Base-by-base conservation (phyloP, 2,113 vertebrate genomes). In the Malurus cyaneus region DNA sequence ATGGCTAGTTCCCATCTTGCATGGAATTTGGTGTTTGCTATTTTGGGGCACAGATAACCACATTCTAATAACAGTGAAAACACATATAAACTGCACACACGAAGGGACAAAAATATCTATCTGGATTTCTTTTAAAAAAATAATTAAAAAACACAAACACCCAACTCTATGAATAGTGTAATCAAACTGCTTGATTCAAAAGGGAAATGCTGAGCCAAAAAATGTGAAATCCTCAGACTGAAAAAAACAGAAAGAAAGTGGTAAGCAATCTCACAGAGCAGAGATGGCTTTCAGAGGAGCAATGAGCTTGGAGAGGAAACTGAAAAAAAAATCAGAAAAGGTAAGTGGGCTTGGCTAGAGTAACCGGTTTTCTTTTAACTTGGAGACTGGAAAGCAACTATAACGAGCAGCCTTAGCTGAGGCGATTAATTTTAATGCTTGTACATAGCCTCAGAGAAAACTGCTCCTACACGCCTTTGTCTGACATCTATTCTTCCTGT, bases 391-490 rank as follows among this genome's bases (percentile, higher is more conserved):
- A 89, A 93, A 94, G 61, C 49, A 77, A 36, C 44, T 94, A 44
- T 85, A 44, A 93, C 86, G 88, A 88, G 29, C 79, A 93, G 62
- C 28, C 50, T 89, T 61, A 86, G 87, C 50, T 26, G 56, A 95
- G 44, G 71, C 64, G 74, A 96, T 93, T 95, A 90, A 92, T 95
- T 94, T 88, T 92, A 92, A 90, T 71, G 60, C 24, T 56, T 53
- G 67, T 57, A 60, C 67, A 67, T 56, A 92, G 94, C 95, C 95
- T 86, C 54, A 74, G 93, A 96, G 95, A 64, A 96, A 95, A 95
- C 54, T 67, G 79, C 50, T 92, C 77, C 71, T 78, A 78, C 79
- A 86, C 0, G 1, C 78, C 18, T 86, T 96, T 73, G 71, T 56
- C 79, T 94, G 85, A 95, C 25, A 44, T 89, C 82, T 89, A 10